Base-by-base conservation (phyloP, 2,113 vertebrate genomes). In the Ahaetulla prasina region DNA sequence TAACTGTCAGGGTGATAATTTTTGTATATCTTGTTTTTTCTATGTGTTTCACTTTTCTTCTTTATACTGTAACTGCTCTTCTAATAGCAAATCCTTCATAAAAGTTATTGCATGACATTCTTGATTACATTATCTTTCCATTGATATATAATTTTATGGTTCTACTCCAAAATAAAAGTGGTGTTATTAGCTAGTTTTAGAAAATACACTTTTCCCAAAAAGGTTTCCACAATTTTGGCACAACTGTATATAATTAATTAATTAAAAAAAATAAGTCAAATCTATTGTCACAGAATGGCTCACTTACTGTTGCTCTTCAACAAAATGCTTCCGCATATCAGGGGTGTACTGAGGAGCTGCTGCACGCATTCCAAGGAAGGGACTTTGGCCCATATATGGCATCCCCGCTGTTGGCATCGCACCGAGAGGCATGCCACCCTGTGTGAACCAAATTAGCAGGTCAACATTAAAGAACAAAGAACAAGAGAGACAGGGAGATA, bases 301-400 rank as follows among this genome's bases (percentile, higher is more conserved):
- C 87, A 95, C 99, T 99, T 98, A 99, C 99, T 99, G 99, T 90
- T 99, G 99, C 90, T 99, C 99, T 97, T 99, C 99, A 0, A 98
- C 99, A 98, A 99, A 99, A 95, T 99, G 99, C 95, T 99, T 99
- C 97, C 99, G 99, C 97, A 99, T 98, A 96, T 99, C 99, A 0
- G 98, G 98, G 6, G 95, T 98, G 94, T 99, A 99, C 93, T 98
- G 98, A 0, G 99, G 98, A 87, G 98, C 98, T 0, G 99, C 93
- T 2, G 98, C 97, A 87, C 98, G 98, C 98, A 99, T 98, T 22
- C 98, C 98, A 97, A 99, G 96, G 95, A 98, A 99, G 8, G 98
- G 96, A 7, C 98, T 97, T 95, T 99, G 99, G 22, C 98, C 98
- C 97, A 99, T 97, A 96, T 98, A 99, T 16, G 98, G 98, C 98